phyloP scores from a whole-genome alignment of 1,140 invertebrate genomes.

The Philopotamus ludificatus region DNA sequence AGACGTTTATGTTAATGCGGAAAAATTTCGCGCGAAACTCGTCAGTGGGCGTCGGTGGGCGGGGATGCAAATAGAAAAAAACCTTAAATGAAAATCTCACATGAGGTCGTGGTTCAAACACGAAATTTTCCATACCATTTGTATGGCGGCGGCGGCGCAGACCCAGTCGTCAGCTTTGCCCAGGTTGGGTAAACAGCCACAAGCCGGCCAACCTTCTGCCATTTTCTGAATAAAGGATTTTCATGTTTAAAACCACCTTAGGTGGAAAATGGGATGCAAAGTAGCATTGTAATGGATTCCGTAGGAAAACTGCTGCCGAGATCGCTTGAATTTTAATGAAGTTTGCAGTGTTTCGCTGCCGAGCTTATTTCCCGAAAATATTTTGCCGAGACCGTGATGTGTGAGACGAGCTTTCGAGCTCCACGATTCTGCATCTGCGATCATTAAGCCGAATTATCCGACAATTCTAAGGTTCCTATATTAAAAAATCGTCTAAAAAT shows the following conservation, averaged over 20 bases:
- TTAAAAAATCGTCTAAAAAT: too few relatives aligned
- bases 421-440: too few relatives aligned
- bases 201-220: not conserved
- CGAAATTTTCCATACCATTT: slow-evolving; percentile 10
- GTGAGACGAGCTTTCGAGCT: too few relatives aligned
- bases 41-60: not conserved
- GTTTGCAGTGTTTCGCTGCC: slow-evolving; percentile 22
- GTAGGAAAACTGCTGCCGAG: slow-evolving; percentile 29
- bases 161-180: slow-evolving; percentile 9
- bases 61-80: not conserved
- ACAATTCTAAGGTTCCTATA: too few relatives aligned
- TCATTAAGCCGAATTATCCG: too few relatives aligned
- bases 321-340: slow-evolving; percentile 36
- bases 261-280: slow-evolving; percentile 36
- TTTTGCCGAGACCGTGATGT: too few relatives aligned
- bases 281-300: slow-evolving; percentile 37
- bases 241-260: slow-evolving; percentile 27
- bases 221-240: slow-evolving; percentile 38
- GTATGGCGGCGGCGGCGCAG: not conserved
- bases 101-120: not conserved
- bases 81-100: not conserved
- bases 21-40: too few relatives aligned
- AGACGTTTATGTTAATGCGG: too few relatives aligned
- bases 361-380: slow-evolving; percentile 2
- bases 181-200: slow-evolving; percentile 7